Evolutionary conservation across 2,888 invertebrate genomes (phyloP).

Genomic region (Pterobdella sp.): DNA sequence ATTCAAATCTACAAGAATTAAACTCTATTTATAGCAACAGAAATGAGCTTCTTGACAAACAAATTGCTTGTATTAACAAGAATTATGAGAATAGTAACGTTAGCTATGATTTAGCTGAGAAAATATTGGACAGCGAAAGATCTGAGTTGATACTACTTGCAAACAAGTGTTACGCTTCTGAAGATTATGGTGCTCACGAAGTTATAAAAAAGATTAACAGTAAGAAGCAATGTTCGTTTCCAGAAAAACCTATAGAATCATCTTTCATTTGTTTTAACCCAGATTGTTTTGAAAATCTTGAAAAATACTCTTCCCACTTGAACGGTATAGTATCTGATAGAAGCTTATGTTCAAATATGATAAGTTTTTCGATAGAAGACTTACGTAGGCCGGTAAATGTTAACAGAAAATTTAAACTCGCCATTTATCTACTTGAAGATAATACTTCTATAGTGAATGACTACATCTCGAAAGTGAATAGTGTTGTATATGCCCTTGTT

Average conservation of each 20-base stretch:
- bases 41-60: constrained; percentile 9
- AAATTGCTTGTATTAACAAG: neutral
- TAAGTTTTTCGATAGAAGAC: constrained; percentile 18
- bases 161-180: constrained; percentile 1
- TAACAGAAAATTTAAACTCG: constrained; percentile 9
- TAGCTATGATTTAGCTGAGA: constrained; percentile 11
- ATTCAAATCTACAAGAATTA: neutral
- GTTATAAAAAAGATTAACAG: neutral
- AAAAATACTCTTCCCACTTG: neutral
- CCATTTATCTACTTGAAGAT: constrained; percentile 6
- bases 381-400: neutral
- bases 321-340: constrained; percentile 7
- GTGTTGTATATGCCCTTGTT: neutral
- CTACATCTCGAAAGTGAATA: neutral
- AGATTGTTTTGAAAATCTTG: neutral
- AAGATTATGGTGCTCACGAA: neutral
- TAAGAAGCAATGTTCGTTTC: neutral
- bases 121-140: constrained; percentile 21
- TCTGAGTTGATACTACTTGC: constrained; percentile 19
- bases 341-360: constrained; percentile 7
- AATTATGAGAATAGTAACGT: neutral
- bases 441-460: neutral
- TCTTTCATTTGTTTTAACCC: constrained; percentile 23
- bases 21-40: constrained; percentile 1
- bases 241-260: neutral